phyloP scores from a whole-genome alignment of 2,113 vertebrate species.

The Ginglymostoma cirratum region DNA sequence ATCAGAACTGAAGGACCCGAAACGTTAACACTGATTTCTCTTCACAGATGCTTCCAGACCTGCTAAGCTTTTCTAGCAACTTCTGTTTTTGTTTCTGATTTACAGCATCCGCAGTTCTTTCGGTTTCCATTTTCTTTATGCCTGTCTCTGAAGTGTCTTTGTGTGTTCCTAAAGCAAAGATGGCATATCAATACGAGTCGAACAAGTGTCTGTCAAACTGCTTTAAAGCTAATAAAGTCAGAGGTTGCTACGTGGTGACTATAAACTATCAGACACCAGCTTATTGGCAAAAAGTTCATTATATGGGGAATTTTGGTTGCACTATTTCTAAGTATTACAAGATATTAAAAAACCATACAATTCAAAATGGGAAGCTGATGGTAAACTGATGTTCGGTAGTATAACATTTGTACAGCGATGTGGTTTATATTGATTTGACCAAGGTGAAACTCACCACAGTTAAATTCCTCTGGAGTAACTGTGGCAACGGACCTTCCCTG shows the following conservation, averaged over 20 bases:
- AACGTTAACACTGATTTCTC: no score
- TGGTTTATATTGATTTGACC: background rate
- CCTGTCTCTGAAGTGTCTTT: background rate
- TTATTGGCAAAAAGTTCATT: background rate
- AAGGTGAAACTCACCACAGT: slow-evolving; percentile 70
- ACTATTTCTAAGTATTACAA: slow-evolving; percentile 43
- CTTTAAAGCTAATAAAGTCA: background rate
- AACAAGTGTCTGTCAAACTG: background rate
- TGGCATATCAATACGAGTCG: background rate
- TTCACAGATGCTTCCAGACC: no score
- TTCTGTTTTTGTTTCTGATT: no score
- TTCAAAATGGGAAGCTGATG: background rate
- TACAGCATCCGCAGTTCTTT: no score
- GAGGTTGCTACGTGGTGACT: background rate
- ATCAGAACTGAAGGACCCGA: no score
- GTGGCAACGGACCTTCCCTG: slow-evolving; percentile 91
- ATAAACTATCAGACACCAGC: background rate
- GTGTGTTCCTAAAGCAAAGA: background rate
- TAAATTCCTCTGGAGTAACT: slow-evolving; percentile 84
- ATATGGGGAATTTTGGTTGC: background rate
- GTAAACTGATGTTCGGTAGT: background rate
- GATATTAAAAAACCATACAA: background rate
- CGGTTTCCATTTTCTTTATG: background rate
- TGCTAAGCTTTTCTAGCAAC: no score
- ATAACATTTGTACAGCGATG: background rate